These are phyloP conservation scores for Stichodactyla helianthus DNA, from an alignment of 64 coral and sea anemone genomes.

Conservation along the genomic window DNA sequence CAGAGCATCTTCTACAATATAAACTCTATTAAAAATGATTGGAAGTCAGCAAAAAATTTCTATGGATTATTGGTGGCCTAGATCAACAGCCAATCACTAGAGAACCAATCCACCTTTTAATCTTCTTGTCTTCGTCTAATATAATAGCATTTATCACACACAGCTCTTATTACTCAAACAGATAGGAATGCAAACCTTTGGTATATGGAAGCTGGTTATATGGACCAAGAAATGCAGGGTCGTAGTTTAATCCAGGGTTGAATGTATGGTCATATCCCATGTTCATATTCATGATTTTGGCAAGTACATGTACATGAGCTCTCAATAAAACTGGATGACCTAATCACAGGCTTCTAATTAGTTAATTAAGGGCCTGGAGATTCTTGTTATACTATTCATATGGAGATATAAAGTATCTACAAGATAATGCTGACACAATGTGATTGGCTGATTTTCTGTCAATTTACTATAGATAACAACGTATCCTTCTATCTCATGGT, in stretches of 20 bases:
- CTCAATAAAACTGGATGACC: conserved; percentile 44
- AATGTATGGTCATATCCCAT: conserved; percentile 62
- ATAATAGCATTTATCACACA: conserved; percentile 9
- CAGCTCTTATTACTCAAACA: neutral
- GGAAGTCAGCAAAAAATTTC: conserved; percentile 60
- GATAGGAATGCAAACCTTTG: conserved; percentile 60
- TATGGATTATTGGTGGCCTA: conserved; percentile 79
- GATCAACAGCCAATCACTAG: conserved; percentile 82
- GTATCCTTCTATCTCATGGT: neutral
- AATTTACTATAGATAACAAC: conserved; percentile 23
- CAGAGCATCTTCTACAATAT: conserved; percentile 32
- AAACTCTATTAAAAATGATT: conserved; percentile 75
- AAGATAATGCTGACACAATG: neutral
- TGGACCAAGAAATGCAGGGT: conserved; percentile 51
- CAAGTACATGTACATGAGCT: conserved; percentile 20
- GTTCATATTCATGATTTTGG: conserved; percentile 63
- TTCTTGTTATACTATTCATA: conserved; percentile 43
- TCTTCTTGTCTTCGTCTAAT: neutral
- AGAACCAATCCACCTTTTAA: conserved; percentile 16
- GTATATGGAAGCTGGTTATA: conserved; percentile 58
- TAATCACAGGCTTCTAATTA: conserved; percentile 75
- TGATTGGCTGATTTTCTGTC: conserved; percentile 26
- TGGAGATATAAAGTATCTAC: conserved; percentile 36
- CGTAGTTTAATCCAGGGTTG: conserved; percentile 60
- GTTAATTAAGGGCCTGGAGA: conserved; percentile 35